Percentiles rank a stretch among this genome's conserved stretches.
These are phyloP conservation scores for Machaerirhynchus nigripectus DNA, from an alignment of 2,113 vertebrate species.

Conservation along the genomic window DNA sequence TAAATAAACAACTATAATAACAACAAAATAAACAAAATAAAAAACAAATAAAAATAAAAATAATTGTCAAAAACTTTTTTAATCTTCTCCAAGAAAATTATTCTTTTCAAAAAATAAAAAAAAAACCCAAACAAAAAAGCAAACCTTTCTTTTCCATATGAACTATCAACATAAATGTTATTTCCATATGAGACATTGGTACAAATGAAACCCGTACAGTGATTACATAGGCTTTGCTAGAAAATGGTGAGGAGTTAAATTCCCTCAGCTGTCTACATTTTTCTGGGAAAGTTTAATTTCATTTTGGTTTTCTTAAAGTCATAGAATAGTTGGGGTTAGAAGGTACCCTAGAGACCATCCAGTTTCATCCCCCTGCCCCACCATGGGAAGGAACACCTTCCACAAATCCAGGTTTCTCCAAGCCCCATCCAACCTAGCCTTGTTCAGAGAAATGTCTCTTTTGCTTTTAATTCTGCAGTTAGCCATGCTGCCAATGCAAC, in stretches of 20 bases:
- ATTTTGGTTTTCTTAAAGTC: background rate
- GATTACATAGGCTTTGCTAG: background rate
- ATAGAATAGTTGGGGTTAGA: background rate
- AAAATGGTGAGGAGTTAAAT: background rate
- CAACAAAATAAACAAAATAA: no score
- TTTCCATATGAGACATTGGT: background rate
- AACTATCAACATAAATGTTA: background rate
- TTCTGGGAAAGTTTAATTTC: background rate
- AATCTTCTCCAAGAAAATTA: background rate
- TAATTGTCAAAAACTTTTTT: background rate
- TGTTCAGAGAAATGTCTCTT: background rate
- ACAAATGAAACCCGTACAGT: background rate
- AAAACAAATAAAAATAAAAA: no score
- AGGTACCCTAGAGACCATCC: background rate
- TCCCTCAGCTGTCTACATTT: background rate
- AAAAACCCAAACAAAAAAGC: background rate
- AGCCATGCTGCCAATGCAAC: background rate
- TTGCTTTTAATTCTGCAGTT: background rate
- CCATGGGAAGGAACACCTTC: background rate
- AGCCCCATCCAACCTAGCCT: background rate
- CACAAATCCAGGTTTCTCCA: background rate
- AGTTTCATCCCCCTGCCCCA: fast-evolving
- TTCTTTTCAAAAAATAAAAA: background rate
- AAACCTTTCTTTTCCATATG: background rate
- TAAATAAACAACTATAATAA: no score